Evolutionary conservation across 2,797 vertebrate genomes (phyloP).

Genomic region (Falco novaeseelandiae): DNA sequence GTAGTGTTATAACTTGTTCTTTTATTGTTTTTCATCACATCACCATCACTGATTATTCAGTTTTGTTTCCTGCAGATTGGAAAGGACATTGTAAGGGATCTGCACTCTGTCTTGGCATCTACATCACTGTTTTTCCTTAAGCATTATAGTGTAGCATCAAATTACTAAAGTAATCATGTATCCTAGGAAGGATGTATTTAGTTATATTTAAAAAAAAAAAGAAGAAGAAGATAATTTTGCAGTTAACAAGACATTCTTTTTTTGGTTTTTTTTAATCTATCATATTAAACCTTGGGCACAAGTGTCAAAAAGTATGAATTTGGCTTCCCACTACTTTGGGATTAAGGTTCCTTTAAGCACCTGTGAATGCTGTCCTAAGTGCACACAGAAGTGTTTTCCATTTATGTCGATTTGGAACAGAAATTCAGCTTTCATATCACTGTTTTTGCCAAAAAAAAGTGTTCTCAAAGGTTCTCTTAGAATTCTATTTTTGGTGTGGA

Average conservation of each 20-base stretch:
- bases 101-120: conserved; percentile 54
- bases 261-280: neutral
- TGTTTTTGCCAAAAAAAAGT: neutral
- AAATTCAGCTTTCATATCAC: neutral
- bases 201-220: conserved; percentile 12
- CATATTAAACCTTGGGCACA: neutral
- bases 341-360: conserved; percentile 22
- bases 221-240: neutral
- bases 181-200: conserved; percentile 42
- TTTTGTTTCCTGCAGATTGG: conserved; percentile 64
- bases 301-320: neutral
- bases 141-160: conserved; percentile 35
- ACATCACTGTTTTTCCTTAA: conserved; percentile 63
- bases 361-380: neutral
- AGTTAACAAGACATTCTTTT: neutral
- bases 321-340: neutral
- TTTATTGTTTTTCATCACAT: conserved; percentile 72
- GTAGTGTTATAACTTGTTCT: conserved; percentile 36
- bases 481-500: conserved; percentile 14
- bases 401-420: neutral
- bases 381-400: neutral
- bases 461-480: neutral
- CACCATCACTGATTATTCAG: conserved; percentile 64
- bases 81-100: conserved; percentile 59
- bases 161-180: conserved; percentile 53